Base-by-base conservation (phyloP, 2,888 invertebrate species). In the Drosophila pullipes region DNA sequence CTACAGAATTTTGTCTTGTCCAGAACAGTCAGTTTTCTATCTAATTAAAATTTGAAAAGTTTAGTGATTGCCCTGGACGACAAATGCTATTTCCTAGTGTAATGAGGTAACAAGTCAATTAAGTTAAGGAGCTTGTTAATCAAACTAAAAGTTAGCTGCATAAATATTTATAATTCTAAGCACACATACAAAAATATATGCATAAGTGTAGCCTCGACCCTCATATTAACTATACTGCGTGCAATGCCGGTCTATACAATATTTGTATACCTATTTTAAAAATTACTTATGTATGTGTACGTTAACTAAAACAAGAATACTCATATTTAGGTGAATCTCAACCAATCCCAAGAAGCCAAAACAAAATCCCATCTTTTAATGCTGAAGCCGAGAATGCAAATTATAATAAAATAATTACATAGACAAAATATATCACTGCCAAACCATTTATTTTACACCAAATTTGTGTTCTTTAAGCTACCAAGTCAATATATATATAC, bases 231-330 rank as follows among this genome's bases (percentile, higher is more conserved):
- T 64, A 54, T 61, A 67, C 63, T 58, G 62, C 80, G 73, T 76
- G 76, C 79, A 78, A 78, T 80, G 76, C 63, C 64, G 41, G 41
- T 33, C 62, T 79, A 79, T 79, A 79, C 79, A 79, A 79, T 79
- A 79, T 79, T 79, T 79, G 79, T 80, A 80, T 73, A 69, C 53
- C 37, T 64, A 76, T 69, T 54, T 70, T 70, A 52, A 77, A 49
- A 55, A 28, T 31, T 55, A 66, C 47, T 47, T 25, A 47, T 47
- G 25, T 47, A 47, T 67, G 47, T 67, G 59, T 66, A 68, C 62
- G 62, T 59, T 58, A 75, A 68, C 55, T 54, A 52, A 60, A 82
- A 62, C 31, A 66, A 69, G 53, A 79, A 79, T 76, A 78, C 74
- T 74, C 80, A 81, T 82, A 80, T 65, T 74, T 74, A 70, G 67